Conservation (phyloP, 2,888 invertebrate species). For the Xanthorhoe spadicearia region DNA sequence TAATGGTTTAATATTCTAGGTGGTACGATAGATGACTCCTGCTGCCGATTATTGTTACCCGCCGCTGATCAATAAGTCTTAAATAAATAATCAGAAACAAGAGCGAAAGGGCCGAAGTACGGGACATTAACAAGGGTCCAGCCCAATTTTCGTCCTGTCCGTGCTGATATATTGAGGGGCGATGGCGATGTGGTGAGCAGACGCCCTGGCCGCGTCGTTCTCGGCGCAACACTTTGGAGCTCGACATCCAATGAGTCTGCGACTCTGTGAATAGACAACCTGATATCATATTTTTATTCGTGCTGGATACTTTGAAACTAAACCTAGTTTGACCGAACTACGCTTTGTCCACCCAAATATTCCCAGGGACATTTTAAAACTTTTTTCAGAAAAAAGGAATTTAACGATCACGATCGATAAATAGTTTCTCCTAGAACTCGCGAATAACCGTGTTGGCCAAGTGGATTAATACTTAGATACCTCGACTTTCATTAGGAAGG, state of each 20-base stretch:
- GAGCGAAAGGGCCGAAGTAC: conserved; percentile 78
- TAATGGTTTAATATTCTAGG: neutral
- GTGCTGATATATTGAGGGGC: conserved; percentile 81
- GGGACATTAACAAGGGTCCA: conserved; percentile 83
- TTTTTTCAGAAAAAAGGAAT: too few species aligned
- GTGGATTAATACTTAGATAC: too few species aligned
- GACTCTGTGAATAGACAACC: too few species aligned
- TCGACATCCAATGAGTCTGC: neutral
- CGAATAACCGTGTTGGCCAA: too few species aligned
- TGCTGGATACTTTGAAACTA: too few species aligned
- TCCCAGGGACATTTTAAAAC: too few species aligned
- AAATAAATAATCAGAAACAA: conserved; percentile 82
- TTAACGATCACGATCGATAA: too few species aligned
- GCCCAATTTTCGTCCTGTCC: conserved; percentile 84
- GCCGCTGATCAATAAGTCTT: conserved; percentile 72
- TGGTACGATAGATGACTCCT: conserved; percentile 28
- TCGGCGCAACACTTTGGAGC: conserved; percentile 60
- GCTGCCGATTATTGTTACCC: conserved; percentile 27
- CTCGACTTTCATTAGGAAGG: too few species aligned
- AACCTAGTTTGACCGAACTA: too few species aligned
- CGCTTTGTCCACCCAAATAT: too few species aligned
- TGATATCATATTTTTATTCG: too few species aligned
- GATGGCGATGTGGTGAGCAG: conserved; percentile 62
- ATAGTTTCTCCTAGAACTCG: too few species aligned
- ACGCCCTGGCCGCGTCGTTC: conserved; percentile 43